These are phyloP conservation scores for Lasioglossum oenotherae DNA, from an alignment of 2,888 invertebrate species.

Conservation along the genomic window DNA sequence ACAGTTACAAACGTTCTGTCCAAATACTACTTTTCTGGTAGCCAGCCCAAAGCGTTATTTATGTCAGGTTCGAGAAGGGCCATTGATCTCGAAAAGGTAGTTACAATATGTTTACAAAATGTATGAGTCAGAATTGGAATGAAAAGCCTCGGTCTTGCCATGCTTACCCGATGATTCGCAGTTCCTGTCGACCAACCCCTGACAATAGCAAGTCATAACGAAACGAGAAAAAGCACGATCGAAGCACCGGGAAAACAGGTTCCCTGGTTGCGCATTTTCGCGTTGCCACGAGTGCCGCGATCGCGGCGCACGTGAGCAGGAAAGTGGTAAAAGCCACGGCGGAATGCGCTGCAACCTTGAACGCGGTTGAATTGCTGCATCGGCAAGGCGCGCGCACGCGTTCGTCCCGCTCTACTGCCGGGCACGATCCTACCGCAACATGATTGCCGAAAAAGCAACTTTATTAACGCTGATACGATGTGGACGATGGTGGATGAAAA, in stretches of 20 bases:
- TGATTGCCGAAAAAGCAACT: neutral
- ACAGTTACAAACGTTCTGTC: no score
- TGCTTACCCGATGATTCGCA: neutral
- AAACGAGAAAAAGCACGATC: slow-evolving; percentile 1
- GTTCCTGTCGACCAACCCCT: neutral
- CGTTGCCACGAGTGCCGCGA: slow-evolving; percentile 36
- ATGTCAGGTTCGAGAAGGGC: no score
- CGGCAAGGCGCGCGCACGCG: neutral
- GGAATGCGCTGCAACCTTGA: slow-evolving; percentile 65
- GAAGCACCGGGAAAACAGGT: slow-evolving; percentile 63
- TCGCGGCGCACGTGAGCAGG: slow-evolving; percentile 61
- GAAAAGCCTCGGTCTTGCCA: neutral
- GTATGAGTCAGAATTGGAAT: neutral
- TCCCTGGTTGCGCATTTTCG: slow-evolving; percentile 57
- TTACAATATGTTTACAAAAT: neutral
- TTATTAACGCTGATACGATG: neutral
- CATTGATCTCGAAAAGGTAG: neutral
- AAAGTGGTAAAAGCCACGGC: slow-evolving; percentile 67
- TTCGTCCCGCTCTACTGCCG: slow-evolving; percentile 10
- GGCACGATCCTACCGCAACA: neutral
- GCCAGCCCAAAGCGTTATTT: no score
- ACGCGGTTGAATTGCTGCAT: slow-evolving; percentile 44
- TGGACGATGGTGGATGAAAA: no score
- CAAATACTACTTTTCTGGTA: no score
- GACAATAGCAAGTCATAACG: neutral